Conservation (phyloP, 2,888 invertebrate species). For the Alsophila aescularia region DNA sequence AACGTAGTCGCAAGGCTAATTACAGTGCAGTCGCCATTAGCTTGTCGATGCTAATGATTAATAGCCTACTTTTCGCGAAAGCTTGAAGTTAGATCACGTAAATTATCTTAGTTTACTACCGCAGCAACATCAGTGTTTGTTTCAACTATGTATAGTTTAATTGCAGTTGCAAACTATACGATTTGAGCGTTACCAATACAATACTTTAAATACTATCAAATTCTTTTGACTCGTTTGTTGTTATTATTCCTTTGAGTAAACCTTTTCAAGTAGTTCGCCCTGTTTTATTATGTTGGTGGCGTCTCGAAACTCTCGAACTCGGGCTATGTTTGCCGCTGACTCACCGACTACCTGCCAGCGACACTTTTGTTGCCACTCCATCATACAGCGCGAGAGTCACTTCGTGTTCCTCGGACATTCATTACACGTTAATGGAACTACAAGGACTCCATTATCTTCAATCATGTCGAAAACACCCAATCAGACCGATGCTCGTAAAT, state of each 20-base stretch:
- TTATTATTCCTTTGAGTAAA: constrained; percentile 20
- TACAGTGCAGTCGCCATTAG: constrained; percentile 62
- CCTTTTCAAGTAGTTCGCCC: constrained; percentile 14
- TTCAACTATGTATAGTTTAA: constrained; percentile 45
- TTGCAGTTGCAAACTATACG: constrained; percentile 47
- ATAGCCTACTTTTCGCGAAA: constrained; percentile 58
- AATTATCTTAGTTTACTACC: constrained; percentile 58
- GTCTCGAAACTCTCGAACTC: constrained; percentile 36
- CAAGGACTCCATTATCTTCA: constrained; percentile 63
- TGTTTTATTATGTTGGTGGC: constrained; percentile 45
- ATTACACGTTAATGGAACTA: constrained; percentile 74
- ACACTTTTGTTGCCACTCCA: constrained; percentile 68
- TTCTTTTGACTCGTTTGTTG: constrained; percentile 31
- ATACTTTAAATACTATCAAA: constrained; percentile 23
- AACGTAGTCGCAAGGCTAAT: constrained; percentile 59
- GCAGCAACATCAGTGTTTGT: constrained; percentile 50
- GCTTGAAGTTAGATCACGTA: constrained; percentile 56
- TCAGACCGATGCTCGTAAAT: constrained; percentile 50
- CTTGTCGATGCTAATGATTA: constrained; percentile 64
- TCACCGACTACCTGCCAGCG: constrained; percentile 76
- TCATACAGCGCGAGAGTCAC: constrained; percentile 67
- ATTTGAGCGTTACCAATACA: constrained; percentile 41
- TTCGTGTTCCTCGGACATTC: constrained; percentile 67
- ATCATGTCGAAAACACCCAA: constrained; percentile 56
- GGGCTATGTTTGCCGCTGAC: constrained; percentile 62